Base-by-base conservation (phyloP, 2,797 vertebrate species). In the Bradypodion ventrale region DNA sequence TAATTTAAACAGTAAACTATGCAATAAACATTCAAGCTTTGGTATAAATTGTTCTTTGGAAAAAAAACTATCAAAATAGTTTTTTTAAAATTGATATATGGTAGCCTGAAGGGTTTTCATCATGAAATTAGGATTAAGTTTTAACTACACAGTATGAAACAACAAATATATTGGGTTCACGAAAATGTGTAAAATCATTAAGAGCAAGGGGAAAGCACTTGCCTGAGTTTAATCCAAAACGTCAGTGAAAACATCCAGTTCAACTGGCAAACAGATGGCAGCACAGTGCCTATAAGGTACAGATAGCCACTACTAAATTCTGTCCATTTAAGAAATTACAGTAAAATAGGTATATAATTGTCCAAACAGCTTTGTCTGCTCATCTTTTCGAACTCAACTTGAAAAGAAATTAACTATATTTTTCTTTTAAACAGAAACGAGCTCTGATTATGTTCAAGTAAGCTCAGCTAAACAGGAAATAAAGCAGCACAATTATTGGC, bases 321-420 rank as follows among this genome's bases (percentile, higher is more conserved):
- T 59, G 19, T 23, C 49, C 75, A 27, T 25, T 37, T 40, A 27
- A 70, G 12, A 44, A 73, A 42, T 29, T 56, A 32, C 23, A 16
- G 35, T 32, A 59, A 59, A 60, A 6, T 27, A 25, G 40, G 8
- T 63, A 29, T 76, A 32, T 19, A 9, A 0, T 0, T 37, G 89
- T 42, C 73, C 72, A 25, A 90, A 84, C 62, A 56, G 63, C 16
- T 87, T 80, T 76, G 21, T 46, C 63, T 5, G 69, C 87, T 25
- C 46, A 77, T 10, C 60, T 70, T 59, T 90, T 81, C 77, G 79
- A 7, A 92, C 83, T 84, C 42, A 25, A 70, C 80, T 44, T 25
- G 27, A n/a, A 72, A 59, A 29, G 15, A 87, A 90, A 85, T 68
- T 16, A 70, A 60, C 16, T 69, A 87, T 82, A 69, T 60, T 56